Percentiles rank a stretch among this genome's conserved stretches.
phyloP scores from a whole-genome alignment of 2,888 invertebrate species.

The Cremastinae sp. region DNA sequence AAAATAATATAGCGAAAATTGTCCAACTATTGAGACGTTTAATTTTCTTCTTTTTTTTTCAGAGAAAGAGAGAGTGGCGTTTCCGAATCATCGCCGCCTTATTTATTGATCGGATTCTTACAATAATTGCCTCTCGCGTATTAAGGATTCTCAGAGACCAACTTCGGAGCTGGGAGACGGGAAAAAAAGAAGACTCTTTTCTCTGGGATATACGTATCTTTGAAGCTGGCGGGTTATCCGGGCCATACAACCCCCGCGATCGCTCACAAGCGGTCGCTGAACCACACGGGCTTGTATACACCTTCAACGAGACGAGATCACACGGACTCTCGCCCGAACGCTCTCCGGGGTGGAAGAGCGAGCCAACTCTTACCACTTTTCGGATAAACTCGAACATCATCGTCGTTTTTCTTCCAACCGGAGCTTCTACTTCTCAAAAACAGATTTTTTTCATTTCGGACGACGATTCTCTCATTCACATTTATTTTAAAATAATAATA shows the following conservation, averaged over 20 bases:
- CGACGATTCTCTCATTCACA: no score
- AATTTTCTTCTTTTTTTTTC: slow-evolving; percentile 50
- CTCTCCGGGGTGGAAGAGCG: slow-evolving; percentile 46
- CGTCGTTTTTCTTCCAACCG: slow-evolving; percentile 48
- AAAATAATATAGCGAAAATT: no score
- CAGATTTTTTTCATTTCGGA: no score
- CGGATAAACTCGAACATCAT: slow-evolving; percentile 56
- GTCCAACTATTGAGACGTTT: no score
- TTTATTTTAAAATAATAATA: no score
- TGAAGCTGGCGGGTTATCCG: slow-evolving; percentile 32
- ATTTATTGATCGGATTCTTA: slow-evolving; percentile 78
- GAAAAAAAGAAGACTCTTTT: slow-evolving; percentile 34
- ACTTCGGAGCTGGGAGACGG: slow-evolving; percentile 65
- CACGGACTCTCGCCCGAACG: slow-evolving; percentile 1
- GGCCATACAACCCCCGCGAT: slow-evolving; percentile 46
- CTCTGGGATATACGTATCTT: slow-evolving; percentile 27
- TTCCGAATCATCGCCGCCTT: slow-evolving; percentile 45
- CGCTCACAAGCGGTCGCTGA: slow-evolving; percentile 59
- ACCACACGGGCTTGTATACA: no score
- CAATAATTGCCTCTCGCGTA: slow-evolving; percentile 78
- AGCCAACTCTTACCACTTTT: slow-evolving; percentile 56
- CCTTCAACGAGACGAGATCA: no score
- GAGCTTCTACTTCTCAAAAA: slow-evolving; percentile 29
- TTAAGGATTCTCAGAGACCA: slow-evolving; percentile 74
- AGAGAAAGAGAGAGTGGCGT: no score